Base-by-base conservation (phyloP, 2,888 invertebrate genomes). In the Busseola fusca region DNA sequence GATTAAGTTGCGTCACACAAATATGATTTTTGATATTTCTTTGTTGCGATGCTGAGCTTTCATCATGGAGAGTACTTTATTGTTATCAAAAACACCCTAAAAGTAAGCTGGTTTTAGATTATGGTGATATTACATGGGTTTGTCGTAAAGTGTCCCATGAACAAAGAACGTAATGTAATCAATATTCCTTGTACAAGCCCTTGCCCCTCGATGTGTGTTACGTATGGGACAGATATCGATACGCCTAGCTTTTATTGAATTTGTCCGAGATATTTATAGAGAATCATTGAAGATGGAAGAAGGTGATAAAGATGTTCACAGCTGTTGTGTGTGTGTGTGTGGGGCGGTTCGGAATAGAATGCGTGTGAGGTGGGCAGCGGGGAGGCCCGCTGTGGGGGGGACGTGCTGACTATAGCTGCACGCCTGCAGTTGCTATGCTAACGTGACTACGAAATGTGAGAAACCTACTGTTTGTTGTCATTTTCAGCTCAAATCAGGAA, bases 1-100 rank as follows among this genome's bases (percentile, higher is more conserved):
- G 77, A 79, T 86, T 77, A 73, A 64, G 76, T 82, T 77, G 78
- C 84, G 78, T 78, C 78, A 82, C 79, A 83, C 76, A 75, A 78
- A 67, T 86, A 72, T 63, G 76, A 76, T 79, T 78, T 57, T 71
- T 72, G 64, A 70, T 76, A 78, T 78, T 69, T 64, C 73, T 80
- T 86, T 85, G 85, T 86, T 76, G 72, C 58, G 34, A 65, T 58
- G 62, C 56, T 64, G 42, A 48, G 65, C 63, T 79, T 59, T 59
- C 56, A 74, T 64, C 56, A 42, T 14, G 45, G 56, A 66, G 65
- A 64, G 62, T 59, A 66, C 27, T 58, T 50, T 56, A 56, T 66
- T 79, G 72, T 82, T 40, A 66, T 27, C 40, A 62, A 40, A 56
- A 48, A 45, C n/a, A 30, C 64, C 59, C 52, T 64, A 37, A 63